Percentiles rank a stretch among this genome's conserved stretches.
These are phyloP conservation scores for Petrolisthes manimaculis DNA, from an alignment of 2,888 invertebrate genomes.

Conservation along the genomic window DNA sequence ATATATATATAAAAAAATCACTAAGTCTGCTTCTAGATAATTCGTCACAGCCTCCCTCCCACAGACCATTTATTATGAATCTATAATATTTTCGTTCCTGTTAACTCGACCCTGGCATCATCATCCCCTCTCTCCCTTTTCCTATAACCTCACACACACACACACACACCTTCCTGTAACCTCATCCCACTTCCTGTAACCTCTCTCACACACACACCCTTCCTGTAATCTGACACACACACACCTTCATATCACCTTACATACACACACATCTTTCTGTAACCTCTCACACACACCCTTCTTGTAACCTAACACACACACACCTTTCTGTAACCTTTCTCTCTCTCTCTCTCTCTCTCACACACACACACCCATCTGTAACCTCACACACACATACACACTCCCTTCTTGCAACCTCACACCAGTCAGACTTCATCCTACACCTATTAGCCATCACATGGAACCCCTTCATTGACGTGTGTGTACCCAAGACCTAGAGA, in stretches of 20 bases:
- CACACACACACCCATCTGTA: slow-evolving; percentile 3
- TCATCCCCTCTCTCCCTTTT: too few species aligned
- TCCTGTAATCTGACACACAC: too few species aligned
- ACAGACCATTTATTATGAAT: too few species aligned
- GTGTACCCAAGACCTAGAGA: too few species aligned
- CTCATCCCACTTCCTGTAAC: not conserved
- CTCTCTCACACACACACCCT: not conserved
- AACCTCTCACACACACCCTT: not conserved
- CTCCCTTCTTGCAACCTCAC: not conserved
- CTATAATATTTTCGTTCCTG: too few species aligned
- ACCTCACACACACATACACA: not conserved
- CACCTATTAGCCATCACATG: not conserved
- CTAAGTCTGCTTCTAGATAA: too few species aligned
- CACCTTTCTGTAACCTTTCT: slow-evolving; percentile 16
- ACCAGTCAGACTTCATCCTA: not conserved
- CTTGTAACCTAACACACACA: not conserved
- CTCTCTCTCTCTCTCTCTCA: slow-evolving; percentile 28
- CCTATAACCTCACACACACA: too few species aligned
- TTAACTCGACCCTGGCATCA: too few species aligned
- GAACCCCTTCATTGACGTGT: too few species aligned
- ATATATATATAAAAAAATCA: not conserved
- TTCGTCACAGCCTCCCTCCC: too few species aligned
- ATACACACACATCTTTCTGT: not conserved
- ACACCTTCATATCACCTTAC: not conserved
- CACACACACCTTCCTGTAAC: not conserved